phyloP scores from a whole-genome alignment of 1,140 invertebrate genomes.

The Watersipora subatra region DNA sequence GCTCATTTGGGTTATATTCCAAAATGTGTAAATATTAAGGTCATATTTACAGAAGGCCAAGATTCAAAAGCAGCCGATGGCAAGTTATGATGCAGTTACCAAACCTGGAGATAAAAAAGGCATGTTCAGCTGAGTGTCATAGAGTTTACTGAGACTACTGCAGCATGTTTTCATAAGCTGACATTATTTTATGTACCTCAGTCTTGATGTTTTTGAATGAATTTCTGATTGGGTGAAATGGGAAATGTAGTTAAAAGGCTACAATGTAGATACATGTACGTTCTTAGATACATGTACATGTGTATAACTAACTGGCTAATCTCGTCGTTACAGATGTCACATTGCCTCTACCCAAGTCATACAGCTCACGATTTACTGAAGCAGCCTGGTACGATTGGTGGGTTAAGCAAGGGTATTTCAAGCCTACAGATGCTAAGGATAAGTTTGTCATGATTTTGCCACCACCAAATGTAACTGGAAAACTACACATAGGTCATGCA shows the following conservation, averaged over 20 bases:
- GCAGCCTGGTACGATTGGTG: slow-evolving; percentile 88
- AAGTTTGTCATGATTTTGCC: slow-evolving; percentile 89
- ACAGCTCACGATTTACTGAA: slow-evolving; percentile 90
- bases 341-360: slow-evolving; percentile 65
- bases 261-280: too few species aligned
- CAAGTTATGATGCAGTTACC: background rate
- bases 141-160: too few species aligned
- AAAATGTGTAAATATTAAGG: background rate
- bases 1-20: background rate
- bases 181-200: too few species aligned
- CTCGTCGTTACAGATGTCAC: too few species aligned
- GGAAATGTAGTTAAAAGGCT: too few species aligned
- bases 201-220: too few species aligned
- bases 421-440: slow-evolving; percentile 72
- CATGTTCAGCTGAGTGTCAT: too few species aligned
- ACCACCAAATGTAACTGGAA: slow-evolving; percentile 96
- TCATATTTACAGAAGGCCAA: background rate
- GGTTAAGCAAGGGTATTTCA: slow-evolving; percentile 92
- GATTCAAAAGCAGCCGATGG: background rate
- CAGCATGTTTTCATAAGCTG: too few species aligned
- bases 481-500: slow-evolving; percentile 91
- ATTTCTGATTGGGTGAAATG: too few species aligned
- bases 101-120: slow-evolving; percentile 2
- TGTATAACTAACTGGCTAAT: too few species aligned
- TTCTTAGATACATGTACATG: too few species aligned